These are phyloP conservation scores for Zhuqinia jingwanae DNA, from an alignment of 2,888 invertebrate genomes.

Conservation along the genomic window DNA sequence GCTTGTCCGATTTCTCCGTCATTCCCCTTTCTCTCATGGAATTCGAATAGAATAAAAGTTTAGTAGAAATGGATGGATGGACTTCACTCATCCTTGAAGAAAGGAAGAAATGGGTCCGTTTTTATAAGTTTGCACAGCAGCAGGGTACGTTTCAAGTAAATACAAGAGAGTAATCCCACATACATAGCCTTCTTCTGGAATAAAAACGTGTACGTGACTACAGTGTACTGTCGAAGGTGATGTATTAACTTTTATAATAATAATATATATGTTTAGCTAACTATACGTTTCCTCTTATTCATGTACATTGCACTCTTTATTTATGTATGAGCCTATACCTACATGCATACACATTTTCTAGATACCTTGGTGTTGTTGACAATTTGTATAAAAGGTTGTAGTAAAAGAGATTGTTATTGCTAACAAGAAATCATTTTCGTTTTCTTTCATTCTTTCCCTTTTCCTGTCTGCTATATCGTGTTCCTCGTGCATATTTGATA, in stretches of 20 bases:
- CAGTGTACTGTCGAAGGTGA: background rate
- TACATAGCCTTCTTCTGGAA: slow-evolving; percentile 25
- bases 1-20: background rate
- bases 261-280: background rate
- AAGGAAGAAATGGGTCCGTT: background rate
- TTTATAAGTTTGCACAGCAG: background rate
- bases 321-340: too few relatives aligned
- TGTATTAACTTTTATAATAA: slow-evolving; percentile 8
- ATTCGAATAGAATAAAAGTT: slow-evolving; percentile 15
- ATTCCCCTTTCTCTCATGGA: too few relatives aligned
- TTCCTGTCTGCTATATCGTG: background rate
- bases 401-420: slow-evolving; percentile 51
- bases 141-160: background rate
- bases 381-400: slow-evolving; percentile 30
- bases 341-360: too few relatives aligned
- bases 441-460: slow-evolving; percentile 37
- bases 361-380: background rate
- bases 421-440: slow-evolving; percentile 53
- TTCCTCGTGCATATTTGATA: slow-evolving; percentile 56
- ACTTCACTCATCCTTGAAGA: slow-evolving; percentile 26
- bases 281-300: background rate
- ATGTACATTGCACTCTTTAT: too few relatives aligned
- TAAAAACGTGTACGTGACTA: slow-evolving; percentile 18
- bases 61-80: slow-evolving; percentile 41
- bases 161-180: slow-evolving; percentile 7